phyloP scores from a whole-genome alignment of 2,113 vertebrate species.

The Origma solitaria region DNA sequence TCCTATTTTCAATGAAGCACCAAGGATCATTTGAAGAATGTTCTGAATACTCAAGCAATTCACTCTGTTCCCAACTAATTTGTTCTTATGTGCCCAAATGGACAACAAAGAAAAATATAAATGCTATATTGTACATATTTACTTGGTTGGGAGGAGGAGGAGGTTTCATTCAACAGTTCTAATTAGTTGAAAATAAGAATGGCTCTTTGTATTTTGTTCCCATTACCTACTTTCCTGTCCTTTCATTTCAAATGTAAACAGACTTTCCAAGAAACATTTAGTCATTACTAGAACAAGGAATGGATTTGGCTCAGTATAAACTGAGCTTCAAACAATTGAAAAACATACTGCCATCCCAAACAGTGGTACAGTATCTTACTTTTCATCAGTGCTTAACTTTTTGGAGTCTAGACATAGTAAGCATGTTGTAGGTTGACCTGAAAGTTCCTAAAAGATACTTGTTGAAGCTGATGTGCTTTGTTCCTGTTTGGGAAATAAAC shows the following conservation, averaged over 20 bases:
- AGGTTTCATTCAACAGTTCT: not conserved
- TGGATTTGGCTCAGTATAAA: not conserved
- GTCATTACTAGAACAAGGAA: not conserved
- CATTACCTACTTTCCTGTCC: not conserved
- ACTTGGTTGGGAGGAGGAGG: not conserved
- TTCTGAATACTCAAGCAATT: not conserved
- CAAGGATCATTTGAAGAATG: not conserved
- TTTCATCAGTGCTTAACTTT: not conserved
- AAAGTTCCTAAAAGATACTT: not conserved
- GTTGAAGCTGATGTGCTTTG: not conserved
- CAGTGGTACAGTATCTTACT: not conserved
- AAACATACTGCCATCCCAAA: not conserved
- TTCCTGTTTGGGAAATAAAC: not conserved
- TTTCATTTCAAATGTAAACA: not conserved
- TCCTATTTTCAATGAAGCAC: not conserved
- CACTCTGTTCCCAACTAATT: not conserved
- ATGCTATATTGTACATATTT: fast-evolving
- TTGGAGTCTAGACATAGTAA: not conserved
- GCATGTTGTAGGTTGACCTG: not conserved
- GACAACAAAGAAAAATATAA: not conserved
- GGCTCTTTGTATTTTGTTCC: not conserved
- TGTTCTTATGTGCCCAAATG: not conserved
- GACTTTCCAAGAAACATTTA: not conserved
- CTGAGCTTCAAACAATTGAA: not conserved
- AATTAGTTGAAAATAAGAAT: not conserved